Evolutionary conservation across 2,113 vertebrate species (phyloP), one percentile per base, ranked within the genome.

Genomic region (Chlorocebus sabaeus): DNA sequence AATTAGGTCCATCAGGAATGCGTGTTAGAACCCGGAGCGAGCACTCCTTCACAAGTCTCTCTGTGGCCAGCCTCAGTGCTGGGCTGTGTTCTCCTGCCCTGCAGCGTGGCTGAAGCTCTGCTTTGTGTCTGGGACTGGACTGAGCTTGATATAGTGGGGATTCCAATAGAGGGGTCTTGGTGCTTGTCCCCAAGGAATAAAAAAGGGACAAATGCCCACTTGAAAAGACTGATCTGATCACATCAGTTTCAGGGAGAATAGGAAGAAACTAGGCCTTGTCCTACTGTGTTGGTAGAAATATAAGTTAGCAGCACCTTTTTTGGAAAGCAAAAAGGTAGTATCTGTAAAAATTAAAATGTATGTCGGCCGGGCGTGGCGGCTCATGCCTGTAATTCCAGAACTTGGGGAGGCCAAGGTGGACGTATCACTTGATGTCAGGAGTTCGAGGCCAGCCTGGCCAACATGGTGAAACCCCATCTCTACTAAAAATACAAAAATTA

Each of bases 271-370:
- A 17, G 68, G 25, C 52, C 90, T 68, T 79, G 12, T 18, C 55
- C 35, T 55, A 13, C 76, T 10, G 35, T 78, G 6, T 85, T 64
- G 73, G 16, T 70, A 50, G 30, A 87, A 70, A n/a, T 30, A n/a
- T 72, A 40, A 83, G 59, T 95, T 27, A 84, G 38, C 23, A 43
- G 55, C 83, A 16, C 10, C 14, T 45, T 61, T 80, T 95, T 84
- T 20, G 14, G n/a, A 84, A 90, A 57, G 67, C 78, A 92, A 7
- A 35, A 43, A 73, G 40, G 38, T 20, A 20, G 64, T 88, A 30
- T 81, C 35, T 88, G 32, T 81, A 72, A 80, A 89, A 40, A n/a
- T 27, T 40, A 68, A 73, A 92, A 68, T 35, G 45, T 18, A 14
- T 73, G 6, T 61, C 3, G 52, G 52, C 52, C 6, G 52, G 52